Conservation (phyloP, 2,113 vertebrate species). For the Gracilinanus agilis region DNA sequence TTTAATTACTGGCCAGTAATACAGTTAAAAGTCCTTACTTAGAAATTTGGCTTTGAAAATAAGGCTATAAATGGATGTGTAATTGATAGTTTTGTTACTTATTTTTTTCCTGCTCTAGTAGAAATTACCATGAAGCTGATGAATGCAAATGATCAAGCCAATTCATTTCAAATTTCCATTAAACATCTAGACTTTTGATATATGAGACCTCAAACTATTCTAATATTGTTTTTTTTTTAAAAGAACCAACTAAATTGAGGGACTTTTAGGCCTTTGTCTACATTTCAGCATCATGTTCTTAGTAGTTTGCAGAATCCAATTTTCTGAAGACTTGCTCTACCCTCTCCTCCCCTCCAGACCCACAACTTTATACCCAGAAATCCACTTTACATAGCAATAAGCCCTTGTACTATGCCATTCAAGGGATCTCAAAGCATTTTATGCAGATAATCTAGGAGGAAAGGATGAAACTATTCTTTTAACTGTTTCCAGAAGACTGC, state of each 20-base stretch:
- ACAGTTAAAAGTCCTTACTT: not conserved
- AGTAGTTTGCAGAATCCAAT: not conserved
- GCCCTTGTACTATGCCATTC: not conserved
- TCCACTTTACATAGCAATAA: not conserved
- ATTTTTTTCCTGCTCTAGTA: not conserved
- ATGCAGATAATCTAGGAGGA: not conserved
- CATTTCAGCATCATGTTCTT: not conserved
- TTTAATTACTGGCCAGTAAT: not conserved
- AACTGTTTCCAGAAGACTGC: conserved; percentile 29
- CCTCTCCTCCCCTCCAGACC: not conserved
- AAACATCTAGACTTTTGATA: not conserved
- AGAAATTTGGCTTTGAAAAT: not conserved
- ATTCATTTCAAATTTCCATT: not conserved
- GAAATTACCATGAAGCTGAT: not conserved
- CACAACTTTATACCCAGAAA: not conserved
- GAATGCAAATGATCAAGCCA: not conserved
- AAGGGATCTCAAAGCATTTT: not conserved
- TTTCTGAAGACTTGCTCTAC: not conserved
- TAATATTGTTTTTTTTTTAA: not conserved
- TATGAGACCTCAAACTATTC: not conserved
- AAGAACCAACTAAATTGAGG: not conserved
- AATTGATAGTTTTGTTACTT: not conserved
- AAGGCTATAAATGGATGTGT: conserved; percentile 14
- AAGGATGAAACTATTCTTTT: conserved; percentile 43
- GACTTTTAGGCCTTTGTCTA: not conserved